Conservation (phyloP, 2,797 vertebrate species). For the Toxotes lorentzi region DNA sequence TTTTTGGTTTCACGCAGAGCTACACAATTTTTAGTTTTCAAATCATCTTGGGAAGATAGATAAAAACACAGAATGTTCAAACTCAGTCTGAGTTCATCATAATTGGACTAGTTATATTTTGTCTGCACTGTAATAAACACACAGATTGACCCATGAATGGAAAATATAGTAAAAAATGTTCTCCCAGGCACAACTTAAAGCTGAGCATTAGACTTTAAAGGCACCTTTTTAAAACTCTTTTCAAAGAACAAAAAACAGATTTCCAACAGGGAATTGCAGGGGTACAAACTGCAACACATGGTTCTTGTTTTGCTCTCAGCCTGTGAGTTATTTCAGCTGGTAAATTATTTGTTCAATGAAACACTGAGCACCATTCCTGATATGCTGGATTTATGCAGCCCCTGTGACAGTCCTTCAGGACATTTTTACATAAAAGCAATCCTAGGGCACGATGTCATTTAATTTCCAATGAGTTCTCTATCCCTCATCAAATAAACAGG, state of each 20-base stretch:
- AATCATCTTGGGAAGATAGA: too few relatives aligned
- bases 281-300: constrained; percentile 24
- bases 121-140: constrained; percentile 7
- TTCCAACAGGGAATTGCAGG: constrained; percentile 24
- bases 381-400: constrained; percentile 9
- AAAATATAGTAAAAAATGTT: constrained; percentile 7
- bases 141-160: not conserved
- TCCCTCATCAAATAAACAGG: constrained; percentile 45
- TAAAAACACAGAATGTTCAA: not conserved
- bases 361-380: constrained; percentile 8
- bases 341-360: not conserved
- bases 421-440: constrained; percentile 55
- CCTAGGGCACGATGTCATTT: constrained; percentile 39
- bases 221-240: not conserved
- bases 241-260: too few relatives aligned
- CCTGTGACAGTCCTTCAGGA: constrained; percentile 21
- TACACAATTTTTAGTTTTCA: too few relatives aligned
- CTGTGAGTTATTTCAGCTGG: constrained; percentile 15
- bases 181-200: constrained; percentile 11
- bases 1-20: too few relatives aligned
- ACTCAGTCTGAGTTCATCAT: too few relatives aligned
- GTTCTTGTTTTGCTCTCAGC: too few relatives aligned
- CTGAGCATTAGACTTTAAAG: constrained; percentile 17
- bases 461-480: constrained; percentile 43
- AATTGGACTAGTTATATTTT: constrained; percentile 27